A percentile compares a stretch with the other conserved stretches of the same genome.
Conservation (phyloP, 2,888 invertebrate genomes). For the Melanotus villosus region DNA sequence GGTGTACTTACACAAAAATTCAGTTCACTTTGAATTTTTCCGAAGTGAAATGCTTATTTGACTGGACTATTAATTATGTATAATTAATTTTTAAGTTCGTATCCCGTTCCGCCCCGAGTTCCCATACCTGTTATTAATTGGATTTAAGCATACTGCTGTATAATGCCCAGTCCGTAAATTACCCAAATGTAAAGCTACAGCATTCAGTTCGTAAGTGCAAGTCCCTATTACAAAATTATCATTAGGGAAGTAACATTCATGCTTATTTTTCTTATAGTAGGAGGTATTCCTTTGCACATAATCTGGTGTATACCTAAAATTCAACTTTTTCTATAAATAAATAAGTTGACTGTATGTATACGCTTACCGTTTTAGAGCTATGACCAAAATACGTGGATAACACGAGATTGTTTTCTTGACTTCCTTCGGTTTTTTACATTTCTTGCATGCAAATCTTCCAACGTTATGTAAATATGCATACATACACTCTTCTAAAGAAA, state of each 20-base stretch:
- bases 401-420: slow-evolving; percentile 57
- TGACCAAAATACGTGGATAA: slow-evolving; percentile 61
- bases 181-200: slow-evolving; percentile 92
- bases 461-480: slow-evolving; percentile 58
- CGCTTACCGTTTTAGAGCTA: slow-evolving; percentile 62
- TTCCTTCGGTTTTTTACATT: slow-evolving; percentile 56
- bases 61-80: no score
- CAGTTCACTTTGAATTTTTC: no score
- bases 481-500: slow-evolving; percentile 56
- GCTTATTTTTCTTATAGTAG: slow-evolving; percentile 37
- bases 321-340: no score
- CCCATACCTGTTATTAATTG: no score
- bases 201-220: slow-evolving; percentile 82
- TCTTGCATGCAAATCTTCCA: no score
- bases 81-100: no score
- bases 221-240: slow-evolving; percentile 64
- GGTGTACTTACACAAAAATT: no score
- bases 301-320: slow-evolving; percentile 31
- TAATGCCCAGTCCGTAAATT: slow-evolving; percentile 94
- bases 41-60: no score
- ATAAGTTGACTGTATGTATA: no score
- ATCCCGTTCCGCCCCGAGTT: no score
- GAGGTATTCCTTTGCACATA: slow-evolving; percentile 12
- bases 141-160: slow-evolving; percentile 82
- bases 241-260: slow-evolving; percentile 53